Evolutionary conservation across 2,888 invertebrate genomes (phyloP).

Genomic region (Pristionchus maxplancki): DNA sequence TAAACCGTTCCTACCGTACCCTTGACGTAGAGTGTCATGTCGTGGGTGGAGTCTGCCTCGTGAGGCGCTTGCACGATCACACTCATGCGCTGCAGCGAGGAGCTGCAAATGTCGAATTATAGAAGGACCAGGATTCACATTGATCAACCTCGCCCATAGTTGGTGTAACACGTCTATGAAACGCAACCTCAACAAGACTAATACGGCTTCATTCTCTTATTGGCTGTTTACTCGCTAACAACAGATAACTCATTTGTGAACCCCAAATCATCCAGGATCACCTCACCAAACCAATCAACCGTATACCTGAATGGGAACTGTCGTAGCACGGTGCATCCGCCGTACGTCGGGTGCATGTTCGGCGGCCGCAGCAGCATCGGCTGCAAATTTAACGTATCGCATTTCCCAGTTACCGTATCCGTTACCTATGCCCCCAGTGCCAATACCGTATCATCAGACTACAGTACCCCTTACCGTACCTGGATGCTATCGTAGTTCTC

Average conservation of each 20-base stretch:
- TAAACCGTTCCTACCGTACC: constrained; percentile 74
- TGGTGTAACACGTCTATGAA: background rate
- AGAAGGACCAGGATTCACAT: too few relatives aligned
- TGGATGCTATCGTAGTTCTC: constrained; percentile 59
- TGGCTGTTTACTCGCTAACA: too few relatives aligned
- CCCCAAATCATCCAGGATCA: background rate
- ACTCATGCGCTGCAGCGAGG: constrained; percentile 81
- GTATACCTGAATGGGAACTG: constrained; percentile 80
- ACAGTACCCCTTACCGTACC: constrained; percentile 40
- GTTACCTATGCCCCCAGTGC: background rate
- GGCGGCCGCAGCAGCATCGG: constrained; percentile 49
- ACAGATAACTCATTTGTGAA: too few relatives aligned
- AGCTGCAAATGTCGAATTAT: constrained; percentile 77
- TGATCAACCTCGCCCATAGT: background rate
- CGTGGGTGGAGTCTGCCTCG: constrained; percentile 55
- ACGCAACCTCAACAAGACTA: background rate
- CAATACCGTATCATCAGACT: background rate
- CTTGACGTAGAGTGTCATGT: constrained; percentile 81
- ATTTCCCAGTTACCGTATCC: background rate
- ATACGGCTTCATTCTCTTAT: too few relatives aligned
- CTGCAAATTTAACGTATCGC: background rate
- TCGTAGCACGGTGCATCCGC: constrained; percentile 79
- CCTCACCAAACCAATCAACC: background rate
- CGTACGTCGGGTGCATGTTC: constrained; percentile 23
- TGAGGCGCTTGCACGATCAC: constrained; percentile 79